A percentile compares a stretch with the other conserved stretches of the same genome.
phyloP scores from a whole-genome alignment of 2,113 vertebrate species.

The Columba janthina region DNA sequence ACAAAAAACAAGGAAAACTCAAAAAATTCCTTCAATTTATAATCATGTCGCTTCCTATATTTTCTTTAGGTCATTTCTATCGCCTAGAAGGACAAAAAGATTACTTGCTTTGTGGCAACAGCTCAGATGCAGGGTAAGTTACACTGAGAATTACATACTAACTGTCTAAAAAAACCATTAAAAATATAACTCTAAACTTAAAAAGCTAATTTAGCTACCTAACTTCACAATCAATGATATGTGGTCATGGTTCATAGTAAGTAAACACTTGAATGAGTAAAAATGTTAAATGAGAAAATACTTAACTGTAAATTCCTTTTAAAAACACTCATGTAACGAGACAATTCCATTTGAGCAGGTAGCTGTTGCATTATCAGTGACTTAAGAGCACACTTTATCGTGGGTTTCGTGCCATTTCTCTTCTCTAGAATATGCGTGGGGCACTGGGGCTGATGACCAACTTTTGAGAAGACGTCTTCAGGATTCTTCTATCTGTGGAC shows the following conservation, averaged over 20 bases:
- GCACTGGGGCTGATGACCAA: not conserved
- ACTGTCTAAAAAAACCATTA: not conserved
- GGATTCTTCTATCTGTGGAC: not conserved
- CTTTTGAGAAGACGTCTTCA: not conserved
- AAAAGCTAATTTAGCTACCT: not conserved
- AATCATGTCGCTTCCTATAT: not conserved
- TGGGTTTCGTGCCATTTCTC: not conserved
- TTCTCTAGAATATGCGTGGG: not conserved
- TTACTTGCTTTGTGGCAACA: slow-evolving; percentile 88
- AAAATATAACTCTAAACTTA: not conserved
- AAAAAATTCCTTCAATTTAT: not conserved
- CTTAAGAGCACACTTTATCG: not conserved
- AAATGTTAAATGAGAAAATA: not conserved
- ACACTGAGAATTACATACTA: not conserved
- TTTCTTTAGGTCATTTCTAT: slow-evolving; percentile 75
- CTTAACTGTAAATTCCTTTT: not conserved
- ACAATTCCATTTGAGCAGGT: not conserved
- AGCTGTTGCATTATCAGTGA: not conserved
- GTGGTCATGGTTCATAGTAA: not conserved
- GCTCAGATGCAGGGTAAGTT: slow-evolving; percentile 87
- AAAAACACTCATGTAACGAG: not conserved
- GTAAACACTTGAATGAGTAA: not conserved
- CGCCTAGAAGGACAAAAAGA: slow-evolving; percentile 73
- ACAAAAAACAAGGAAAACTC: too few species aligned
- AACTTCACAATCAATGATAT: not conserved